Evolutionary conservation across 2,888 invertebrate species (phyloP).

Genomic region (Chydorus sphaericus): DNA sequence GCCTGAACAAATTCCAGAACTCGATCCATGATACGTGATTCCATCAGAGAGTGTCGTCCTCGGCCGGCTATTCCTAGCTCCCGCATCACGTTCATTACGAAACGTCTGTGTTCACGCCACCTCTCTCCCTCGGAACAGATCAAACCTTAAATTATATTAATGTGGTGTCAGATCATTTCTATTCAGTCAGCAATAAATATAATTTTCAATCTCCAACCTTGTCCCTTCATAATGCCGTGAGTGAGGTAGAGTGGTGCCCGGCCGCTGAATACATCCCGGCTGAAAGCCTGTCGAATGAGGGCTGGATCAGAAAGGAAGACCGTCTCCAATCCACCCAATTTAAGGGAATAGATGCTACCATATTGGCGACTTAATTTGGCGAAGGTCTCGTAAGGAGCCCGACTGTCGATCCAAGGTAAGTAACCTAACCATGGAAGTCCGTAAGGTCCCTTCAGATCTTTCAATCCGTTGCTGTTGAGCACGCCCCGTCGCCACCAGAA

Average conservation of each 20-base stretch:
- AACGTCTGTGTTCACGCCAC: slow-evolving; percentile 70
- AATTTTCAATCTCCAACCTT: slow-evolving; percentile 43
- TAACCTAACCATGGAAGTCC: slow-evolving; percentile 66
- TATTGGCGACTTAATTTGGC: slow-evolving; percentile 48
- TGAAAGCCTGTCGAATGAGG: slow-evolving; percentile 53
- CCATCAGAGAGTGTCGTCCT: slow-evolving; percentile 43
- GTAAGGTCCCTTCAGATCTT: slow-evolving; percentile 67
- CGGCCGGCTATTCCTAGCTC: slow-evolving; percentile 55
- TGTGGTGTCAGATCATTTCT: neutral
- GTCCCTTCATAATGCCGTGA: slow-evolving; percentile 73
- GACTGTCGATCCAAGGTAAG: slow-evolving; percentile 51
- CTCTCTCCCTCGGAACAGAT: slow-evolving; percentile 64
- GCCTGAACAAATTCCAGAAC: slow-evolving; percentile 28
- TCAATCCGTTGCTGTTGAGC: too few species aligned
- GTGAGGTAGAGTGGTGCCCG: slow-evolving; percentile 69
- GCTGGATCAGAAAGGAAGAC: slow-evolving; percentile 62
- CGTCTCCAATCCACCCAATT: slow-evolving; percentile 57
- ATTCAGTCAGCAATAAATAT: neutral
- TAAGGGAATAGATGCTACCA: slow-evolving; percentile 54
- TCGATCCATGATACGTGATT: slow-evolving; percentile 45
- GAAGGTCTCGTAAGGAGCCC: slow-evolving; percentile 54
- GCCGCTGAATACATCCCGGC: slow-evolving; percentile 54
- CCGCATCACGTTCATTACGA: slow-evolving; percentile 53
- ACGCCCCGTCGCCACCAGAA: too few species aligned
- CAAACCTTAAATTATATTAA: slow-evolving; percentile 41